Base-by-base conservation (phyloP, 2,888 invertebrate species). In the Rotaria socialis region DNA sequence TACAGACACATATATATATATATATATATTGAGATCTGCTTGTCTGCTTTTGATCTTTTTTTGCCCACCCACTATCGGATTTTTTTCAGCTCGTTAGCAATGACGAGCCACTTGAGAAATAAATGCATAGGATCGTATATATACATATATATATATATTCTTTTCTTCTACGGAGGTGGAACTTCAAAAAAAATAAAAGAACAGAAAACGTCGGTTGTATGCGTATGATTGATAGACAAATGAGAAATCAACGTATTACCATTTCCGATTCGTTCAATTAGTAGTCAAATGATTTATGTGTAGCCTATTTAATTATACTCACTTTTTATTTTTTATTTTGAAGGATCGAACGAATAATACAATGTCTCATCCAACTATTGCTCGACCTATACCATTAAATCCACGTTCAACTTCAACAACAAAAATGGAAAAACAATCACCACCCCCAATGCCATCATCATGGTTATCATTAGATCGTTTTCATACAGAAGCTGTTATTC, bases 401-500 rank as follows among this genome's bases (percentile, higher is more conserved):
- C 47, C 75, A 22, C 41, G 75, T 75, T 47, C 75, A 75, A 16
- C 24, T 47, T 43, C 75, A 43, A 43, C 75, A 22, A 24, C n/a
- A 19, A 43, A 75, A 43, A 75, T 8, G 22, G 75, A 75, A 47
- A 75, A 75, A 75, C 47, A 43, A 43, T 8, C n/a, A 43, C 2
- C 24, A 75, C 8, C 43, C 0, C 47, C 22, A 8, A n/a, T 75
- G 24, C 22, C 43, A 75, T 75, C 75, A 43, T 75, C 75, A 41
- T 47, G 43, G 47, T 75, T 43, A 47, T 2, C 75, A 43, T 75
- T 75, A 43, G 75, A 75, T 75, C 75, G 75, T 75, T 47, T 75
- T 43, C 75, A 75, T 75, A 75, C 75, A 75, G 75, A 75, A 75
- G 75, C 75, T 75, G 0, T 75, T 41, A 75, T 75, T 75, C 75